Evolutionary conservation across 2,113 vertebrate genomes (phyloP), one percentile per base, ranked within the genome.

Genomic region (Eublepharis macularius): DNA sequence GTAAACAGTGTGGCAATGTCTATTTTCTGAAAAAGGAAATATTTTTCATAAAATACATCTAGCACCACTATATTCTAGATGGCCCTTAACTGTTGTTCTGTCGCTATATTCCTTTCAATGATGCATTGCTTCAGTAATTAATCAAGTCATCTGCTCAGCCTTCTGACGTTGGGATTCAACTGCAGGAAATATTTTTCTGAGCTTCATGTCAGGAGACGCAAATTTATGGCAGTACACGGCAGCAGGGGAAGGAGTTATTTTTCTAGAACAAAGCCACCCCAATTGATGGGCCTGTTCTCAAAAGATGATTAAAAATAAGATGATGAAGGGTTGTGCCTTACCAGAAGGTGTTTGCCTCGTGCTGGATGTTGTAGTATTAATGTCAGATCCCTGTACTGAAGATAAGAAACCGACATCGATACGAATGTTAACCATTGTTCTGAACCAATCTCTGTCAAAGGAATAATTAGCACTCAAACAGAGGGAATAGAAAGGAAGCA

Each of bases 351-450:
- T 9, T 32, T 13, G 7, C 19, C 1, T 14, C 1, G 0, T 77
- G 10, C 0, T 19, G 63, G 63, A 0, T 12, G 0, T 0, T 41
- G 0, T 3, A 80, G 32, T 0, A 0, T 11, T 10, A n/a, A 41
- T 2, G 47, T 1, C 2, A 43, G 1, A 1, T 45, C 66, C 32
- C 12, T 1, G 16, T 63, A 14, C 76, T 85, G 82, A 89, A 93
- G 86, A 92, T 70, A 89, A 89, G 73, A 87, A 8, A 92, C 29
- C 26, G 9, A 63, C 60, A 63, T 91, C 45, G 24, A 68, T 7
- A 82, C 85, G 79, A 74, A 84, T 87, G 82, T 80, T 88, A 84
- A 84, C 51, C 10, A 89, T 14, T 39, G 65, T 63, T 89, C 85
- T 88, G 65, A 82, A 88, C 47, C 85, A 26, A 34, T 63, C 17